Percentiles rank a stretch among this genome's conserved stretches.
Conservation (phyloP, 2,888 invertebrate genomes). For the Choreutis nemorana region DNA sequence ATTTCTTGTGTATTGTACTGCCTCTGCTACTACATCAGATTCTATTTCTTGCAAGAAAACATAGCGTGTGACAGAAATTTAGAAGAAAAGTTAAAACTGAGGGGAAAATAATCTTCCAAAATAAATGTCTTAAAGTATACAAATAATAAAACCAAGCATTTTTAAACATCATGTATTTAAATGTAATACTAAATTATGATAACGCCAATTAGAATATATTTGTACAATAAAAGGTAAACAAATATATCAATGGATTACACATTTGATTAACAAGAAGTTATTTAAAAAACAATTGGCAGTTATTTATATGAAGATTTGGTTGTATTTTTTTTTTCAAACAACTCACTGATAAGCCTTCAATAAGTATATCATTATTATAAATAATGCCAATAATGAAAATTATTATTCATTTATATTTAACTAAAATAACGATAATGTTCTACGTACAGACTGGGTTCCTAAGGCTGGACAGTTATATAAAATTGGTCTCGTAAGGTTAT, state of each 20-base stretch:
- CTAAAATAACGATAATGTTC: no score
- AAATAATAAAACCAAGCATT: conserved; percentile 25
- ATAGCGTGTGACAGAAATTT: conserved; percentile 19
- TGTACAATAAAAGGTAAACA: conserved; percentile 29
- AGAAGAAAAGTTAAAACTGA: conserved; percentile 20
- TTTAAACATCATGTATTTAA: conserved; percentile 52
- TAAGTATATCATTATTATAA: no score
- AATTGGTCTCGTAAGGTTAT: no score
- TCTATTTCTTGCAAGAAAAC: conserved; percentile 55
- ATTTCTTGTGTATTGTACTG: conserved; percentile 7
- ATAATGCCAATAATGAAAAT: no score
- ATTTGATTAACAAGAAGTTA: conserved; percentile 1
- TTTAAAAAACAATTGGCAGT: conserved; percentile 43
- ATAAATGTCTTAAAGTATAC: conserved; percentile 47
- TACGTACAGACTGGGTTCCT: no score
- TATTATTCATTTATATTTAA: no score
- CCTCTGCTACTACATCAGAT: conserved; percentile 19
- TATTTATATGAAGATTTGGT: no score
- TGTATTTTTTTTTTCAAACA: no score
- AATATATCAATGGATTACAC: conserved; percentile 2
- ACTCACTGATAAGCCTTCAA: no score
- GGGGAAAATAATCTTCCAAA: conserved; percentile 57
- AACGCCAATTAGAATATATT: conserved; percentile 39
- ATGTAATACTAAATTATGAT: conserved; percentile 55
- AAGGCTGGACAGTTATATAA: no score